These are phyloP conservation scores for Chiroxiphia lanceolata DNA, from an alignment of 2,797 vertebrate species.

Conservation along the genomic window DNA sequence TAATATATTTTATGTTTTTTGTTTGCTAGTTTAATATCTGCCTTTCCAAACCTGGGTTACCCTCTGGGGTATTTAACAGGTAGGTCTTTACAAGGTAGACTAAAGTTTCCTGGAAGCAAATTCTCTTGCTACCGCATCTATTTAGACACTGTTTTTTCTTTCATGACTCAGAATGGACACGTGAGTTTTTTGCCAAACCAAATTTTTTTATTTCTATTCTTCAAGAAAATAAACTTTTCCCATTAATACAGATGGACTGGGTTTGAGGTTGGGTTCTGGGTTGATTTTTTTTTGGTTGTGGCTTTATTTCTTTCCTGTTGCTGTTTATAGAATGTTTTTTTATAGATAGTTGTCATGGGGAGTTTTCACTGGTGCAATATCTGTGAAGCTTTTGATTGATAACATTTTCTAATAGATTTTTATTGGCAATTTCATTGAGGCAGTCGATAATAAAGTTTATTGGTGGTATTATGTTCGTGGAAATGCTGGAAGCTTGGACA, in stretches of 20 bases:
- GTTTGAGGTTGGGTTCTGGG: rapidly evolving
- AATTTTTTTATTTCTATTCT: neutral
- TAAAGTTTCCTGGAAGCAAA: neutral
- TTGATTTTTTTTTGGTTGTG: rapidly evolving
- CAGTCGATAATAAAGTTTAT: neutral
- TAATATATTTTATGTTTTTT: neutral
- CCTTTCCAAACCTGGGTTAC: neutral
- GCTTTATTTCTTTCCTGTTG: neutral
- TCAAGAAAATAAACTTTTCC: neutral
- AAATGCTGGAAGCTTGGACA: neutral
- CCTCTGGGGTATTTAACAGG: neutral
- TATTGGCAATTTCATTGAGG: neutral
- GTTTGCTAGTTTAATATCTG: neutral
- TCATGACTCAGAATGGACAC: neutral
- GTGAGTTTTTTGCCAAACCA: neutral
- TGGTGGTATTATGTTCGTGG: neutral
- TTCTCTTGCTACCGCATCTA: neutral
- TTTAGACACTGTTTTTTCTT: neutral
- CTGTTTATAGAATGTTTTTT: neutral
- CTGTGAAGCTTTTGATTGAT: neutral
- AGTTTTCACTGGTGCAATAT: neutral
- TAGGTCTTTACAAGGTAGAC: neutral
- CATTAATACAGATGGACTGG: neutral
- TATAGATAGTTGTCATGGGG: neutral
- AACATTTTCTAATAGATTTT: neutral